Base-by-base conservation (phyloP, 2,113 vertebrate genomes). In the Amazona guildingii region DNA sequence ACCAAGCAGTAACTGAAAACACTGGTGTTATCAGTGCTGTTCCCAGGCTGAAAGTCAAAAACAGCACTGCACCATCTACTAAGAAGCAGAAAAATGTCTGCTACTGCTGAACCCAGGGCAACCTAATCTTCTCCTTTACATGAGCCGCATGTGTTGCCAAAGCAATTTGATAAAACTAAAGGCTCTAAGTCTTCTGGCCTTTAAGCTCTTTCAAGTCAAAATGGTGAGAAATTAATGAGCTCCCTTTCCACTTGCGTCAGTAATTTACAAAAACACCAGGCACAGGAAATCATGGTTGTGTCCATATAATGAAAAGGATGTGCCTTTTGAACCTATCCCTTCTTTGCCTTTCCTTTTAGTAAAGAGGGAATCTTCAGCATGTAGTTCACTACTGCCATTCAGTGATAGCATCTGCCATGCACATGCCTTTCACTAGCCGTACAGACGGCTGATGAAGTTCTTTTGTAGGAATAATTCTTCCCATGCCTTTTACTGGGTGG, bases 161-260 rank as follows among this genome's bases (percentile, higher is more conserved):
- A 82, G 11, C 14, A 74, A 21, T 11, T 54, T 0, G 0, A 54
- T 76, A 76, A 21, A 68, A 3, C 29, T 28, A 0, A 24, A 69
- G 14, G 3, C 44, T 69, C 33, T 74, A 41, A 41, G 5, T 15
- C 41, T 79, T 49, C 24, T 33, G 37, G 11, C 5, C 9, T 85
- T 78, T 63, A 67, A 46, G 2, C 1, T 67, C 6, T 7, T 59
- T 6, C 37, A 76, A 54, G 64, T 6, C 20, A 67, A 44, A 70
- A 86, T n/a, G 16, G 7, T 7, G 23, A 43, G 57, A 48, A 12
- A 28, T 37, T 12, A 23, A 21, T 5, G 4, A 37, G 21, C 27
- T 86, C 11, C 28, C 7, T 78, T 78, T 74, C 33, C 15, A 9
- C 19, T 23, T 74, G 68, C 8, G 25, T 48, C 49, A 21, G 39